Base-by-base conservation (phyloP, 2,113 vertebrate genomes). In the Mastomys natalensis region DNA sequence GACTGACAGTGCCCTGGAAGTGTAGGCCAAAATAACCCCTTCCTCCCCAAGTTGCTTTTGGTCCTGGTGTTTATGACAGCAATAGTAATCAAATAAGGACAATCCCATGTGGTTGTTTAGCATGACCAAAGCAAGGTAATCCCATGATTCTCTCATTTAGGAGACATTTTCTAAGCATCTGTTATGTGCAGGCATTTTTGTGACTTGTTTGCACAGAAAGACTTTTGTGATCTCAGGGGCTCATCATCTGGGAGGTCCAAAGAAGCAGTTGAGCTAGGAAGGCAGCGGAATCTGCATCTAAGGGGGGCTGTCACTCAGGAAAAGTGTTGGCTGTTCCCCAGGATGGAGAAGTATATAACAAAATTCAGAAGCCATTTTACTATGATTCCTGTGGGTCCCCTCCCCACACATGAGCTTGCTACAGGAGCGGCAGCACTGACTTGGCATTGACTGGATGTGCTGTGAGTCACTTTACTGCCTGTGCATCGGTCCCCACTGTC, bases 271-370 rank as follows among this genome's bases (percentile, higher is more conserved):
- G 74, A 82, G 21, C 53, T 84, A 31, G 90, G 12, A 53, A 89
- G 34, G 43, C 1, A 34, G 22, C 24, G 1, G 51, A 48, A 15
- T 37, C 22, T 5, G 45, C 60, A 5, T 4, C 0, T 29, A 11
- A 10, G 22, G 13, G n/a, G 16, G 13, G 11, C 58, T 73, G 45
- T 80, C 66, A 5, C 84, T 3, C 5, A 26, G 26, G 68, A 62
- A 17, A 78, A 82, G 70, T 72, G n/a, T 62, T 80, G 34, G 15
- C 15, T n/a, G 37, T 7, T 85, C 60, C 58, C 55, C 19, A 29
- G 66, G 17, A 48, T 21, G 37, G 40, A 45, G 13, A 58, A 13
- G 21, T 43, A 9, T 48, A 64, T 8, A 31, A 6, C 24, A 76
- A 53, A 5, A 70, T n/a, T 9, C 64, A 77, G 7, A 78, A 62